Base-by-base conservation (phyloP, 2,113 vertebrate species). In the Willisornis vidua region DNA sequence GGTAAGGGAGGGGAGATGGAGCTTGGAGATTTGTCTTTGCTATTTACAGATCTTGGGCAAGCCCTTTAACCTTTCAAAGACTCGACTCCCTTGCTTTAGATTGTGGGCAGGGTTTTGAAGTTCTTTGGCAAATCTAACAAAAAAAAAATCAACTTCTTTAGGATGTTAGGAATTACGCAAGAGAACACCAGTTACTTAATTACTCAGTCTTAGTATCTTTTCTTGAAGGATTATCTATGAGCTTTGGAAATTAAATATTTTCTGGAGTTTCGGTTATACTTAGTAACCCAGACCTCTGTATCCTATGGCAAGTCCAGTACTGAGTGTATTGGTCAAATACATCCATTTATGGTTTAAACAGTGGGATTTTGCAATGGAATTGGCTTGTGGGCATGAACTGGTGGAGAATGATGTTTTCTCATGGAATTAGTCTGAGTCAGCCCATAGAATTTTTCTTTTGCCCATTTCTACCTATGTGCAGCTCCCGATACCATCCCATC, bases 1-100 rank as follows among this genome's bases (percentile, higher is more conserved):
- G 87, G 28, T 55, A 66, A 79, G 35, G 62, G 74, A 85, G 41
- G 33, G 87, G 67, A 45, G 71, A 51, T 58, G 26, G 62, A 78
- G 43, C 46, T 46, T 85, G 71, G 85, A 83, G 79, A 86, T 83
- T 90, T 88, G 51, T 79, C 46, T 87, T 75, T 94, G 51, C 77
- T 95, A 39, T 95, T 96, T 91, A 78, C 80, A 82, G 85, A 71
- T 77, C 71, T 83, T 70, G 78, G 66, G 48, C 66, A 87, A 82
- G 49, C 46, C 51, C 61, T 92, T 74, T 90, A 73, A 85, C 85
- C 67, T 91, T 91, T 90, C 54, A 62, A 58, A 85, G 55, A 41
- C 73, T 89, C 59, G 26, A 33, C 23, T 67, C 5, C 14, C 7
- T 29, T 71, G 55, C 65, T 86, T 91, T 76, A 76, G 48, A 31